Percentiles rank a stretch among this genome's conserved stretches.
Evolutionary conservation across 2,113 vertebrate genomes (phyloP).

Genomic region (Bombycilla garrulus): DNA sequence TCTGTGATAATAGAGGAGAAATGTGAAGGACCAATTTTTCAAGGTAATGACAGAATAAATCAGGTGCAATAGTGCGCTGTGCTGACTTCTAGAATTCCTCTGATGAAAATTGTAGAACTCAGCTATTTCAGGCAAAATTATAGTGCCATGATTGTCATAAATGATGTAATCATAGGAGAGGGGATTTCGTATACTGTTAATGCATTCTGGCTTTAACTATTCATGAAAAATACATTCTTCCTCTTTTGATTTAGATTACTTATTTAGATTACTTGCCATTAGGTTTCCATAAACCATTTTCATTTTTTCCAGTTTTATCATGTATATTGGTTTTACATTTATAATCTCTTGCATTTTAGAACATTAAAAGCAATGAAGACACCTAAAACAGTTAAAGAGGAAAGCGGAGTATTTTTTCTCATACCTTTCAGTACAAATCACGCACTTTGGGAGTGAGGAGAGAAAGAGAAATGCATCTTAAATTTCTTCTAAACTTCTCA

Average conservation of each 20-base stretch:
- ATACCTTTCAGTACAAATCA: slow-evolving; percentile 4
- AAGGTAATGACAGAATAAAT: slow-evolving; percentile 86
- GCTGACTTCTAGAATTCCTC: slow-evolving; percentile 71
- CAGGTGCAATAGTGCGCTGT: slow-evolving; percentile 70
- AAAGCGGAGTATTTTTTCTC: slow-evolving; percentile 29
- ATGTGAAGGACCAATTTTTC: slow-evolving; percentile 82
- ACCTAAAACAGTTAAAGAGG: slow-evolving; percentile 17
- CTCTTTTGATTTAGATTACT: slow-evolving; percentile 54
- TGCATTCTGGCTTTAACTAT: slow-evolving; percentile 60
- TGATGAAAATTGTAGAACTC: slow-evolving; percentile 77
- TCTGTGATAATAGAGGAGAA: slow-evolving; percentile 79
- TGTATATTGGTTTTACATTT: slow-evolving; percentile 49
- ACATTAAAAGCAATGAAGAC: slow-evolving; percentile 22
- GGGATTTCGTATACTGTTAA: slow-evolving; percentile 43
- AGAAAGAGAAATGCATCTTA: neutral
- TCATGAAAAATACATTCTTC: slow-evolving; percentile 50
- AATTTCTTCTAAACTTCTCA: slow-evolving; percentile 20
- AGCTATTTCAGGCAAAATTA: slow-evolving; percentile 76
- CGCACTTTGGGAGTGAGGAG: neutral
- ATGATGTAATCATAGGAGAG: slow-evolving; percentile 69
- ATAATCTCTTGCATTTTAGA: slow-evolving; percentile 42
- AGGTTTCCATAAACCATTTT: slow-evolving; percentile 56
- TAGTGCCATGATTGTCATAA: slow-evolving; percentile 69
- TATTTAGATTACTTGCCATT: slow-evolving; percentile 63
- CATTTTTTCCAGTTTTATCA: slow-evolving; percentile 44